phyloP scores from a whole-genome alignment of 30 jellyfish, hydroid and myxozoan genomes.

The Chironex yamaguchii region DNA sequence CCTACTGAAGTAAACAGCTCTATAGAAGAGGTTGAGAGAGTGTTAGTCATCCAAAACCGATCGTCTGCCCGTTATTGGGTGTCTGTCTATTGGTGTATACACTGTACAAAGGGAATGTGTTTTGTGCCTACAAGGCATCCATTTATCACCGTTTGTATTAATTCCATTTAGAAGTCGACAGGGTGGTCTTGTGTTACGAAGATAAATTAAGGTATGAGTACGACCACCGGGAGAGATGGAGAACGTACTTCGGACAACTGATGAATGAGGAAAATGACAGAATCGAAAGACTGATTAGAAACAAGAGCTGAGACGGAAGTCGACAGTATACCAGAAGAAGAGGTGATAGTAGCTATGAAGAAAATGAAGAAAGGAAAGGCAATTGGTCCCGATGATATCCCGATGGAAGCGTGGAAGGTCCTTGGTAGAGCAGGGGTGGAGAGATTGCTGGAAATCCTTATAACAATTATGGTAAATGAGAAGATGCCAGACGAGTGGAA shows the following conservation, averaged over 20 bases:
- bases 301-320: neutral
- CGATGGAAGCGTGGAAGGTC: neutral
- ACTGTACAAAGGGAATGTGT: too few relatives aligned
- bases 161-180: too few relatives aligned
- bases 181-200: too few relatives aligned
- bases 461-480: neutral
- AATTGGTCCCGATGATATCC: neutral
- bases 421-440: neutral
- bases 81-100: too few relatives aligned
- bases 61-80: too few relatives aligned
- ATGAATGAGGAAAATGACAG: neutral
- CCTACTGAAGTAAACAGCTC: too few relatives aligned
- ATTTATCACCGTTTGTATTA: too few relatives aligned
- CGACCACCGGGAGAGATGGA: neutral
- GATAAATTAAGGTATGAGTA: too few relatives aligned
- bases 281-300: too few relatives aligned
- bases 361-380: conserved; percentile 1
- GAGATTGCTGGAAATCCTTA: neutral
- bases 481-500: conserved; percentile 25
- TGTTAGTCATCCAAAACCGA: too few relatives aligned
- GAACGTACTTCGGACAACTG: neutral
- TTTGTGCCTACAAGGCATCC: too few relatives aligned
- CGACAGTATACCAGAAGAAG: conserved; percentile 4
- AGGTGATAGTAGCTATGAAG: conserved; percentile 1
- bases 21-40: too few relatives aligned